Evolutionary conservation across 2,888 invertebrate genomes (phyloP).

Genomic region (Venustoraphidia nigricollis): DNA sequence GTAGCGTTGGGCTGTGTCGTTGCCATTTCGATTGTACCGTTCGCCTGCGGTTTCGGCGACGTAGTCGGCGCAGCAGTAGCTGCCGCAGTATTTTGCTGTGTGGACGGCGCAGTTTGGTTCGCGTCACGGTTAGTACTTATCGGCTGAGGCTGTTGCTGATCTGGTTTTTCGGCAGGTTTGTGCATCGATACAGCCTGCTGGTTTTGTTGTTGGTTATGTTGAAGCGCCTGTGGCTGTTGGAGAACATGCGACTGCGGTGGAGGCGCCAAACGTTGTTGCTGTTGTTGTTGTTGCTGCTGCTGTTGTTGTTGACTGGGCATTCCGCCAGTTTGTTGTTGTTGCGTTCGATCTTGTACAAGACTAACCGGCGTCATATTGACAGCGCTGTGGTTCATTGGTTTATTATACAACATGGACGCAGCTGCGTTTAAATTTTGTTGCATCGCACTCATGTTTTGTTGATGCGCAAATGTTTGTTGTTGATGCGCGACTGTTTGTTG

Average conservation of each 20-base stretch:
- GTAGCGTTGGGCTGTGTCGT: background rate
- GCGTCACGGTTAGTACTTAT: constrained; percentile 21
- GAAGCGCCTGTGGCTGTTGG: constrained; percentile 3
- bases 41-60: constrained; percentile 25
- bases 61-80: constrained; percentile 23
- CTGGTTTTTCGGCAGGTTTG: constrained; percentile 13
- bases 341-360: constrained; percentile 4
- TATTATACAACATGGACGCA: too few relatives aligned
- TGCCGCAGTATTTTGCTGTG: constrained; percentile 23
- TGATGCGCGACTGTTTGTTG: background rate
- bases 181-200: constrained; percentile 23
- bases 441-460: background rate
- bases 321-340: background rate
- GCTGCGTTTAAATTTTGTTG: too few relatives aligned
- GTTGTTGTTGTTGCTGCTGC: constrained; percentile 23
- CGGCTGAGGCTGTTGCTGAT: constrained; percentile 18
- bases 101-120: constrained; percentile 7
- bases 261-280: constrained; percentile 27
- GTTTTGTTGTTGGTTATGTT: constrained; percentile 25
- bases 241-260: background rate
- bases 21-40: constrained; percentile 1
- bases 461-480: background rate
- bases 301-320: background rate
- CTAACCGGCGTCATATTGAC: constrained; percentile 3
- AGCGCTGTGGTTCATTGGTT: background rate